These are phyloP conservation scores for Leuctra nigra DNA, from an alignment of 2,888 invertebrate genomes.

Conservation along the genomic window DNA sequence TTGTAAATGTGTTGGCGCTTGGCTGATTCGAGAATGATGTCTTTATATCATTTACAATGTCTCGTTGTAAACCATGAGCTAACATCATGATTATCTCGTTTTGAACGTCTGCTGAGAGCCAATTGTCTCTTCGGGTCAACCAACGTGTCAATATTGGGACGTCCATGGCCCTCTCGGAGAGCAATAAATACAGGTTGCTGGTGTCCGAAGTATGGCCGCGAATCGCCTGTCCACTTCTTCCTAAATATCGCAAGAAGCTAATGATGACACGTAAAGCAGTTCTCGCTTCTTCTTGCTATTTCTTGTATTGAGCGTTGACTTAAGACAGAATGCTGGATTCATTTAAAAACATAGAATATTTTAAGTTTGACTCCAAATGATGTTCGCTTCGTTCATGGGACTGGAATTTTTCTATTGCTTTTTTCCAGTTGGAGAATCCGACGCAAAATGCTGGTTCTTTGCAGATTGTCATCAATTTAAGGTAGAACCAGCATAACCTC, in stretches of 20 bases:
- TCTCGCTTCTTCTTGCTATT: not conserved
- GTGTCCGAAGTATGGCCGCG: conserved; percentile 14
- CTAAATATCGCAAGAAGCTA: not conserved
- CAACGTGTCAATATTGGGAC: conserved; percentile 14
- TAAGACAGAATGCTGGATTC: not conserved
- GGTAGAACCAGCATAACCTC: too few relatives aligned
- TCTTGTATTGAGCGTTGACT: not conserved
- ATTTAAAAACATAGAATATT: not conserved
- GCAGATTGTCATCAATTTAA: not conserved
- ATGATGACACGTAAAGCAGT: not conserved
- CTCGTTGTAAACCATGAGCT: conserved; percentile 14
- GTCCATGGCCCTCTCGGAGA: conserved; percentile 18
- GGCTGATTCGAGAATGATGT: too few relatives aligned
- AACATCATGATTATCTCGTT: conserved; percentile 24
- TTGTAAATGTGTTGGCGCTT: too few relatives aligned
- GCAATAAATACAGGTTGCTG: conserved; percentile 17
- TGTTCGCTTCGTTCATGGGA: not conserved
- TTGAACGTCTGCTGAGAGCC: conserved; percentile 21
- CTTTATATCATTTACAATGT: too few relatives aligned
- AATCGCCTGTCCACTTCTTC: conserved; percentile 14
- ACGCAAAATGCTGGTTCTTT: conserved; percentile 3
- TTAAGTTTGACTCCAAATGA: not conserved
- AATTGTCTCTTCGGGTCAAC: conserved; percentile 20
- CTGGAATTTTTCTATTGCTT: not conserved
- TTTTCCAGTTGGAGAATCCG: conserved; percentile 4